Base-by-base conservation (phyloP, 2,797 vertebrate genomes). In the Sebastes vulpes region DNA sequence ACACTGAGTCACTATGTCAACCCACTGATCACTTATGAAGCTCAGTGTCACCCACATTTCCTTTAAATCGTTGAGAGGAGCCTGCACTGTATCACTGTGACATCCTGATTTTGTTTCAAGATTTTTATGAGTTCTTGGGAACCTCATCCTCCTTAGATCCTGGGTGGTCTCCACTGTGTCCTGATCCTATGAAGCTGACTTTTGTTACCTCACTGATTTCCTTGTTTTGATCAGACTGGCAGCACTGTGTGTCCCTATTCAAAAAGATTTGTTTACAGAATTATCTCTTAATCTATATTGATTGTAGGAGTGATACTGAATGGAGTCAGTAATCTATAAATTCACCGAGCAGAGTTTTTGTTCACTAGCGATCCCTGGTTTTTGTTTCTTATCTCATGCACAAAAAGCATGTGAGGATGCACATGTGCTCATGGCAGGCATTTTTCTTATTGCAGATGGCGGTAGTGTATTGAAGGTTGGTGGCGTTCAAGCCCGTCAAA, bases 161-260 rank as follows among this genome's bases (percentile, higher is more conserved):
- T 78, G 90, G 91, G 93, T 94, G 92, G 90, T 93, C 93, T 82
- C 56, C 60, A 71, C 54, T 60, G 6, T 65, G 26, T 84, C 59
- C 65, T 11, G 1, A 61, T 79, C 67, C 81, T 72, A 69, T 87
- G 69, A 81, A 65, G 42, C 46, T 72, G 65, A 82, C 35, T 81
- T 76, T 82, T 50, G 64, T 83, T 61, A 59, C 87, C 76, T 82
- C 23, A 9, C 50, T 28, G 65, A 70, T 74, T 83, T 65, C 14
- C 56, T 72, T 78, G 26, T 65, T 79, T 31, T 72, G 65, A 81
- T 79, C 76, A 31, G 20, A 14, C 25, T 50, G 25, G 35, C 11
- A 64, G 28, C 28, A 6, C 35, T 59, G 48, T 18, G 48, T 21
- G 16, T 6, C 9, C 54, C 28, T 2, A 48, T n/a, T 12, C 9